Evolutionary conservation across 2,113 vertebrate species (phyloP), one percentile per base, ranked within the genome.

Genomic region (Lucifuga dentata): DNA sequence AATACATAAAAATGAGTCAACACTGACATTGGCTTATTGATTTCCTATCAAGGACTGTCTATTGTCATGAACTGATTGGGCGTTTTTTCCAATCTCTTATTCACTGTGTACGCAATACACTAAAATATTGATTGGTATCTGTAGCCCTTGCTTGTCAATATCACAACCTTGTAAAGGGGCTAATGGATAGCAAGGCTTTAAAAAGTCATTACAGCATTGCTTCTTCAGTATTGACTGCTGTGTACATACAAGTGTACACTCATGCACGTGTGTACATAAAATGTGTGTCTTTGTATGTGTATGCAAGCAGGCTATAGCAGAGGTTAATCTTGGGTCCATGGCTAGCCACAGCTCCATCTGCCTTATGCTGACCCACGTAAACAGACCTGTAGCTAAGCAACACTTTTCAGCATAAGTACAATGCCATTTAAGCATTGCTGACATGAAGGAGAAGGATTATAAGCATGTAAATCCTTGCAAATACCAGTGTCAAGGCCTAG

Each of bases 201-300:
- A 87, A 85, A 87, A 88, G 81, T 91, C 83, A 90, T 91, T 92
- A 88, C 67, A 59, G 81, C 57, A 75, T 83, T 76, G 86, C 63
- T 87, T 79, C 52, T 80, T 64, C 57, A 48, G 26, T 79, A 89
- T 84, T 81, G 81, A 89, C 86, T 17, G 46, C 48, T 51, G 66
- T 58, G 71, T 57, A 59, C 11, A 46, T 39, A 46, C 41, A 35
- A 39, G 39, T 17, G 58, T 50, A 36, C 46, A 50, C 56, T 13
- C 35, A 49, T 4, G 21, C n/a, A 20, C 35, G 60, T 55, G 41
- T 58, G 20, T 68, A 29, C 33, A 38, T 52, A 17, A 17, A 33
- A 43, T 13, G 11, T 64, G 21, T 17, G 20, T 40, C 23, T 35
- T 2, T 49, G 9, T 12, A 21, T 33, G 24, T 45, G 29, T 3